Base-by-base conservation (phyloP, 2,888 invertebrate species). In the Nasonia oneida region DNA sequence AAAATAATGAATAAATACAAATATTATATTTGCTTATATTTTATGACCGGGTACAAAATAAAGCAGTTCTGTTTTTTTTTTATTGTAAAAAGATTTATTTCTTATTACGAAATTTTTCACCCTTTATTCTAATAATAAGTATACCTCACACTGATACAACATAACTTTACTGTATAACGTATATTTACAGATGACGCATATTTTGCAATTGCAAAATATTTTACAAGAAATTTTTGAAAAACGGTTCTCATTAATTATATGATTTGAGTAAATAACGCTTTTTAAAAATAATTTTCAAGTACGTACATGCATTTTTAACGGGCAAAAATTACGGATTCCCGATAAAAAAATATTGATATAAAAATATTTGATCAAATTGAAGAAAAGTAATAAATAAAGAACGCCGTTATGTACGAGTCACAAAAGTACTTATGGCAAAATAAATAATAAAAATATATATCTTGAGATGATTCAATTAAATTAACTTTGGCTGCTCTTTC, bases 371-470 rank as follows among this genome's bases (percentile, higher is more conserved):
- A 23, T 5, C n/a, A 23, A 8, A 23, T 1, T 61, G 14, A 61
- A 61, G 61, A 61, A 3, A 18, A 42, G 33, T 12, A 50, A 77
- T 77, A 64, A 47, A 18, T 23, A 42, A 78, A 61, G 18, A 33
- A 39, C 42, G 3, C 3, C 6, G 71, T 53, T 6, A n/a, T 3
- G 42, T 23, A 50, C 4, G 50, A 42, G 12, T 12, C 23, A 47
- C 12, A 39, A 61, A 14, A 67, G 33, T 29, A 67, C 33, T 67
- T 74, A 23, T 75, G 50, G 10, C 76, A 67, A 82, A 81, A 82
- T 75, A n/a, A 82, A 15, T 10, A 73, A 47, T 37, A 81, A 14
- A 75, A 47, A 67, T 33, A 10, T 37, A 10, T 29, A 29, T 29
- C 29, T 57, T 3, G n/a, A 57, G 29, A 23, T n/a, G 5, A 47